These are phyloP conservation scores for Calonectris borealis DNA, from an alignment of 2,113 vertebrate species.

Conservation along the genomic window DNA sequence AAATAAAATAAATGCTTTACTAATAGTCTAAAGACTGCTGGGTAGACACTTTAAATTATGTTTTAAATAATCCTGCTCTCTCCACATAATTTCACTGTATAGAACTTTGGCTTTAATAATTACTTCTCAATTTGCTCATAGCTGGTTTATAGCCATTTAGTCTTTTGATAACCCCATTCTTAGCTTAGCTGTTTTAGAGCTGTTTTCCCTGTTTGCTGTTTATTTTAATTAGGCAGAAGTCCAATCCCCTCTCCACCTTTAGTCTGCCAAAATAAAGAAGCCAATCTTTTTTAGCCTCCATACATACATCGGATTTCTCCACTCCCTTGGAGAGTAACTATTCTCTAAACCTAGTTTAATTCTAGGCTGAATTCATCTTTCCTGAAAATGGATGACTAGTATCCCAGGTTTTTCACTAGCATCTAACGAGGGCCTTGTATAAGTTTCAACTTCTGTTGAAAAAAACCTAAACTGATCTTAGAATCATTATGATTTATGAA, in stretches of 20 bases:
- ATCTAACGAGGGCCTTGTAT: not conserved
- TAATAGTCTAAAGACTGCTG: not conserved
- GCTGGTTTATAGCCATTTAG: not conserved
- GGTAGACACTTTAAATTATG: not conserved
- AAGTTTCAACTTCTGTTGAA: not conserved
- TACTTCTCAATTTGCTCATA: not conserved
- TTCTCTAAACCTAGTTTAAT: not conserved
- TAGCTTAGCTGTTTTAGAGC: not conserved
- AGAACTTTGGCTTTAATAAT: not conserved
- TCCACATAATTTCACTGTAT: not conserved
- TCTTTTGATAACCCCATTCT: not conserved
- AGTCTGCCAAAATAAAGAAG: not conserved
- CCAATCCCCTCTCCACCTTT: not conserved
- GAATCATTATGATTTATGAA: not conserved
- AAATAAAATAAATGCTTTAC: not conserved
- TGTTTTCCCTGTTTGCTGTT: not conserved
- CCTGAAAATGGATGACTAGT: not conserved
- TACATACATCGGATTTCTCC: not conserved
- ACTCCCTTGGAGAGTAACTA: not conserved
- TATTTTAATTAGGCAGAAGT: not conserved
- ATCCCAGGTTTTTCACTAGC: not conserved
- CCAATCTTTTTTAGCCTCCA: not conserved
- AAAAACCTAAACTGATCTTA: not conserved
- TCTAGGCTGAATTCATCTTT: not conserved
- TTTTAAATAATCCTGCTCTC: not conserved